These are phyloP conservation scores for Cephonodes hylas DNA, from an alignment of 2,888 invertebrate species.

Conservation along the genomic window DNA sequence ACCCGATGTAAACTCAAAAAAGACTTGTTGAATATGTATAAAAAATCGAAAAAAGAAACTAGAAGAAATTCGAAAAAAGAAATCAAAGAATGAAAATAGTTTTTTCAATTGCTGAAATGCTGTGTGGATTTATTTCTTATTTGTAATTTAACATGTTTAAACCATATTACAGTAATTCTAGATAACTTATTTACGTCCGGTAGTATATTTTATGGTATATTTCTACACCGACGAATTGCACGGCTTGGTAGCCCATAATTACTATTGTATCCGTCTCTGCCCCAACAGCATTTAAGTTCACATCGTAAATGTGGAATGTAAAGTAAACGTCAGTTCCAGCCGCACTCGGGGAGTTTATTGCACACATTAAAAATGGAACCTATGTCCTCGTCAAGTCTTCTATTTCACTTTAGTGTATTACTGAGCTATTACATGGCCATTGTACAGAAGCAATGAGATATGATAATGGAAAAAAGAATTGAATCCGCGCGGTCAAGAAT, in stretches of 20 bases:
- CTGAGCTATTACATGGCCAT: not conserved
- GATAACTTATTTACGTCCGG: too few relatives aligned
- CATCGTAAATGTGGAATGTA: constrained; percentile 6
- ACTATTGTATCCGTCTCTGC: not conserved
- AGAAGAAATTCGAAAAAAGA: too few relatives aligned
- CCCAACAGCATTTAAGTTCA: not conserved
- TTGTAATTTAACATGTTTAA: too few relatives aligned
- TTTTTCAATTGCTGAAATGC: too few relatives aligned
- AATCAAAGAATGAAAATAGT: too few relatives aligned
- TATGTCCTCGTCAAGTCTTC: not conserved
- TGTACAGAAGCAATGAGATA: not conserved
- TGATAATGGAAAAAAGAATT: too few relatives aligned
- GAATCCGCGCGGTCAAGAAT: too few relatives aligned
- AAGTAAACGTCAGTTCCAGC: not conserved
- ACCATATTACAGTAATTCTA: too few relatives aligned
- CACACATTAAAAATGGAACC: not conserved
- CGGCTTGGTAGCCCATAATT: not conserved
- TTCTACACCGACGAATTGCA: not conserved
- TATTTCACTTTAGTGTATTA: not conserved
- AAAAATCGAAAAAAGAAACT: too few relatives aligned
- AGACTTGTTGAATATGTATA: too few relatives aligned
- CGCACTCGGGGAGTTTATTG: not conserved
- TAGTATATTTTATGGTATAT: not conserved
- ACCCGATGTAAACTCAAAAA: too few relatives aligned
- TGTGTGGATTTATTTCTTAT: too few relatives aligned